Evolutionary conservation across 1,140 invertebrate genomes (phyloP), one percentile per base, ranked within the genome.

Genomic region (Drosophila pruinosa): DNA sequence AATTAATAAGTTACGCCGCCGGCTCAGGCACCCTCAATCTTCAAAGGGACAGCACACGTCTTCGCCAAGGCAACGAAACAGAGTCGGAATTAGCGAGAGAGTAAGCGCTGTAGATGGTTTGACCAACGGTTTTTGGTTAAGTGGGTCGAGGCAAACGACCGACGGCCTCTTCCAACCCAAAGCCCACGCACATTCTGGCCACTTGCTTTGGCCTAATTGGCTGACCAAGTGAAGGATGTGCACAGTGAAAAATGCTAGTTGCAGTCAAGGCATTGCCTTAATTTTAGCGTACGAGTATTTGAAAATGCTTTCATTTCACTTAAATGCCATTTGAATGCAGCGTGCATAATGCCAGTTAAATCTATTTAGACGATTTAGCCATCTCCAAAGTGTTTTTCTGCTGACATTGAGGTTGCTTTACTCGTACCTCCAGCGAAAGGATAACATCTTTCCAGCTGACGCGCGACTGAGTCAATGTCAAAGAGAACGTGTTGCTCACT

Each of bases 121-220:
- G 62, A 39, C 31, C 38, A 43, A 54, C 6, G 54, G 47, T 8
- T 41, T 64, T 52, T 45, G 58, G 53, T 59, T 53, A 48, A 67
- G 28, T 53, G 48, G 63, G 64, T 58, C 54, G 36, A 54, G 21
- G 34, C 24, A 68, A 58, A 45, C n/a, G 54, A 24, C 3, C 8
- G 8, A 48, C 19, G n/a, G n/a, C n/a, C n/a, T n/a, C n/a, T n/a
- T n/a, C n/a, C n/a, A n/a, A 53, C 6, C 19, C 15, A 12, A 15
- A 38, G 21, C 24, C 61, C 54, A 52, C 57, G 70, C 52, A 70
- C 38, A 53, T 43, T 56, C 41, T 12, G 58, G 52, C 73, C 77
- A 81, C 78, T 86, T 68, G 38, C 71, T 69, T 62, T 65, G 74
- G 53, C 81, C 70, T 88, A 86, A 86, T 86, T 86, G 82, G 82